These are phyloP conservation scores for Leucoraja erinaceus DNA, from an alignment of 2,113 vertebrate genomes.

Conservation along the genomic window DNA sequence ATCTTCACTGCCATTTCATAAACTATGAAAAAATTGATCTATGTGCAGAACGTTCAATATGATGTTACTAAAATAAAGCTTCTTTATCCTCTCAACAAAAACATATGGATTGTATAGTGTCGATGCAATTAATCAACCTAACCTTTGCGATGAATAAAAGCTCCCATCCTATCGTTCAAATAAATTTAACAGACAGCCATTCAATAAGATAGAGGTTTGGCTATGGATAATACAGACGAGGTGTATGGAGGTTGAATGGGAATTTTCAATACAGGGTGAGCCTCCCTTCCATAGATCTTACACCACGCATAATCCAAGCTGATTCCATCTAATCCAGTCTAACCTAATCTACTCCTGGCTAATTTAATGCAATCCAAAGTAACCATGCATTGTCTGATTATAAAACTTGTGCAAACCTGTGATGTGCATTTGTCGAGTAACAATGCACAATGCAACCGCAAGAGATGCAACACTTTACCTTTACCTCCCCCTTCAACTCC, in stretches of 20 bases:
- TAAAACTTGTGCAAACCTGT: not conserved
- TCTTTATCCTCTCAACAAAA: not conserved
- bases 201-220: not conserved
- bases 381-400: not conserved
- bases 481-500: no score
- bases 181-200: not conserved
- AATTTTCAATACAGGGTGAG: not conserved
- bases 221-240: not conserved
- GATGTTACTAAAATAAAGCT: not conserved
- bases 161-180: not conserved
- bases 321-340: not conserved
- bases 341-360: not conserved
- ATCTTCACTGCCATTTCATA: not conserved
- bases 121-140: not conserved
- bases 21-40: not conserved
- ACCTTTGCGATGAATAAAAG: not conserved
- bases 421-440: not conserved
- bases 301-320: no score
- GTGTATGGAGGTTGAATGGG: not conserved
- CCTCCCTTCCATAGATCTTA: not conserved
- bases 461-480: no score
- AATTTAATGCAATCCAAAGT: not conserved
- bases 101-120: not conserved
- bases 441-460: no score
- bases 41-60: not conserved